Conservation (phyloP, 2,888 invertebrate genomes). For the Venustoraphidia nigricollis region DNA sequence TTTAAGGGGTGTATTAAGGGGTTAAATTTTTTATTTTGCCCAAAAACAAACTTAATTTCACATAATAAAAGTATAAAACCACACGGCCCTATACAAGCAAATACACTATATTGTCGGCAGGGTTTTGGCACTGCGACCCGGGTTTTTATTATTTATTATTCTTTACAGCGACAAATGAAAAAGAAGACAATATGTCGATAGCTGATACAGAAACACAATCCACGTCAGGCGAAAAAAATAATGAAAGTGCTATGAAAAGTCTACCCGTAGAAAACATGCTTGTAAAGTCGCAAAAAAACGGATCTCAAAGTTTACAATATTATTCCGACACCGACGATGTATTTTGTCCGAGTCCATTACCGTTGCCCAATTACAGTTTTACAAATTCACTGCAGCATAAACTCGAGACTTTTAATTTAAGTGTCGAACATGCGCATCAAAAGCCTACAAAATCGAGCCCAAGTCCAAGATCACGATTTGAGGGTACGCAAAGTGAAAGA, state of each 20-base stretch:
- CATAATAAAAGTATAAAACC: too few relatives aligned
- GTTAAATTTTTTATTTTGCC: too few relatives aligned
- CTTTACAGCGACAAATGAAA: conserved; percentile 11
- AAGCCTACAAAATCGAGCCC: conserved; percentile 8
- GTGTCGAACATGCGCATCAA: background rate
- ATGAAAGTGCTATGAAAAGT: too few relatives aligned
- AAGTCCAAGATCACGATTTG: conserved; percentile 19
- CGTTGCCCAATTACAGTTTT: conserved; percentile 42
- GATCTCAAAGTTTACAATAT: conserved; percentile 25
- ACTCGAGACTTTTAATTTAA: background rate
- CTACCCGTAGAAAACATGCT: background rate
- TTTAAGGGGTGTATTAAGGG: too few relatives aligned
- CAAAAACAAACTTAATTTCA: too few relatives aligned
- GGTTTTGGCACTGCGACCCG: too few relatives aligned
- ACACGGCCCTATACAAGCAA: too few relatives aligned
- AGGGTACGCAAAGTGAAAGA: conserved; percentile 18
- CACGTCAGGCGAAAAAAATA: too few relatives aligned
- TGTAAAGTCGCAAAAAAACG: conserved; percentile 14
- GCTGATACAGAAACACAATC: conserved; percentile 21
- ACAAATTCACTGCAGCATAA: conserved; percentile 28
- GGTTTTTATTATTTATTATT: background rate
- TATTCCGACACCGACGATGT: conserved; percentile 28
- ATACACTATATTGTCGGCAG: too few relatives aligned
- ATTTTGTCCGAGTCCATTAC: conserved; percentile 28
- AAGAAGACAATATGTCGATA: conserved; percentile 30